Evolutionary conservation across 2,113 vertebrate species (phyloP).

Genomic region (Apteryx owenii): DNA sequence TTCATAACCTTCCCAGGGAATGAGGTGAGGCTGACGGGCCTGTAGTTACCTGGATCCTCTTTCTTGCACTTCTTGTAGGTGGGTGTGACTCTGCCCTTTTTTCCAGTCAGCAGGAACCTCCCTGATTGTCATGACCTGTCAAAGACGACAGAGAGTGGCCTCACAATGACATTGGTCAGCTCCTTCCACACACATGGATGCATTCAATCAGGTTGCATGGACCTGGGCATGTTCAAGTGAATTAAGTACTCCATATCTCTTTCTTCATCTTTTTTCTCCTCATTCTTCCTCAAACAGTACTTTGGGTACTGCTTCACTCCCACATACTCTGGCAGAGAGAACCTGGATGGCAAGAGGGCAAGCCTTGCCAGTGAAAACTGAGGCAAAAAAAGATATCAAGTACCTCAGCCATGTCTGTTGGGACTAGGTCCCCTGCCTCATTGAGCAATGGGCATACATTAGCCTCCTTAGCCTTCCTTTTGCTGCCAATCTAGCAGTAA

Average conservation of each 20-base stretch:
- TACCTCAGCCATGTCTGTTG: background rate
- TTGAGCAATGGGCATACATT: background rate
- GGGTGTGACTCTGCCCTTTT: background rate
- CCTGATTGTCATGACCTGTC: background rate
- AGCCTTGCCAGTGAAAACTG: background rate
- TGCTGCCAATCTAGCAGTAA: background rate
- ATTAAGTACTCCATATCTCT: background rate
- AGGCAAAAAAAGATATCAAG: background rate
- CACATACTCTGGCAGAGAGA: background rate
- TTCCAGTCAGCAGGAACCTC: background rate
- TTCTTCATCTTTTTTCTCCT: background rate
- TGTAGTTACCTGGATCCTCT: background rate
- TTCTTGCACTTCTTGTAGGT: background rate
- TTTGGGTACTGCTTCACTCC: background rate
- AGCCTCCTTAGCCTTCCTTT: background rate
- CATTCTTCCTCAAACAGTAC: too few relatives aligned
- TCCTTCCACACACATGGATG: background rate
- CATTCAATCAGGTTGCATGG: background rate
- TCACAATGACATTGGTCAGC: background rate
- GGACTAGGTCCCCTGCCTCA: background rate
- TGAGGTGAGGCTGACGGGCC: background rate
- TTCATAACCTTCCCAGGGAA: background rate
- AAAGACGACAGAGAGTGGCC: background rate
- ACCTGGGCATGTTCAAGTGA: background rate
- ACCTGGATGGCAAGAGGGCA: accelerated